Percentiles rank a stretch among this genome's conserved stretches.
phyloP scores from a whole-genome alignment of 2,113 vertebrate genomes.

The Hydrolagus affinis region DNA sequence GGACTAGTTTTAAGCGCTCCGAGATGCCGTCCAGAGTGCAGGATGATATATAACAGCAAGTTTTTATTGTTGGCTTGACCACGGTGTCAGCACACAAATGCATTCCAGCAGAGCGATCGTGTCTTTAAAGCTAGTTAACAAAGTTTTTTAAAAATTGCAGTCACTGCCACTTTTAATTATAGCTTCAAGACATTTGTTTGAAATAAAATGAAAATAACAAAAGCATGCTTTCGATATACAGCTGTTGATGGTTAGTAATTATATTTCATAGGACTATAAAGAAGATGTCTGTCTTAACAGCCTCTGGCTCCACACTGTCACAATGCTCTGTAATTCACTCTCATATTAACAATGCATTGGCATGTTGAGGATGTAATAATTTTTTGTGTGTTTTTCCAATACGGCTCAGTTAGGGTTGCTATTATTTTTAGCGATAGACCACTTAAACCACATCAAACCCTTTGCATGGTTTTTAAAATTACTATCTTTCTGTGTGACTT shows the following conservation, averaged over 20 bases:
- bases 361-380: slow-evolving; percentile 28
- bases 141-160: neutral
- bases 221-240: neutral
- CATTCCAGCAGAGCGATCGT: neutral
- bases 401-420: neutral
- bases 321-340: slow-evolving; percentile 21
- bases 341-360: slow-evolving; percentile 21
- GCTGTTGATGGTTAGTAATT: neutral
- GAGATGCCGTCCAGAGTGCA: no score
- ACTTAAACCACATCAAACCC: neutral
- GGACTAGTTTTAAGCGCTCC: neutral
- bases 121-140: neutral
- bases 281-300: neutral
- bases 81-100: neutral
- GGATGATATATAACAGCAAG: neutral
- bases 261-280: neutral
- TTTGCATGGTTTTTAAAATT: slow-evolving; percentile 24
- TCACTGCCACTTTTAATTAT: neutral
- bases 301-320: slow-evolving; percentile 2
- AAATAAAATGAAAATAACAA: slow-evolving; percentile 7
- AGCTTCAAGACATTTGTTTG: slow-evolving; percentile 4
- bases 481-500: slow-evolving; percentile 3
- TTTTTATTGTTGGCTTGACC: neutral
- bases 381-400: slow-evolving; percentile 11
- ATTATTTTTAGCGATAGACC: slow-evolving; percentile 11